Base-by-base conservation (phyloP, 2,888 invertebrate species). In the Tetranychus piercei region DNA sequence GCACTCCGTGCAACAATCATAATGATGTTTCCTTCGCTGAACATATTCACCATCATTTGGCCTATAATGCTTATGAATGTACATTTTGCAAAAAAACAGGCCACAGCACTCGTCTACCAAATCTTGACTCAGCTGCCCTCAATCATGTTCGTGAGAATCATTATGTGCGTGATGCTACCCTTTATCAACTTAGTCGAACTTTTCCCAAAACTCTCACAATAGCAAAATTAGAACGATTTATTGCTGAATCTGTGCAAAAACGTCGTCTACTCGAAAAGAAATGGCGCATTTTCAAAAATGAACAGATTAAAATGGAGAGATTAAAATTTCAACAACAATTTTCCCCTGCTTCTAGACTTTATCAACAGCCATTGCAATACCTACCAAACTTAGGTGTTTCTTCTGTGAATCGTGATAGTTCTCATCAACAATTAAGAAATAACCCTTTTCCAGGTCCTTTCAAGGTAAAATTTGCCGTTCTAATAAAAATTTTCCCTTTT, bases 11-110 rank as follows among this genome's bases (percentile, higher is more conserved):
- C 44, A n/a, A 20, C 22, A 43, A 20, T n/a, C 75, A 75, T 69
- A 75, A 72, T 64, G 75, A 75, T 66, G 72, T 72, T n/a, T 7
- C n/a, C 43, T 75, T 75, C 43, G 34, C 45, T 65, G 72, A 43
- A 23, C 75, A 75, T 34, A 65, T 75, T 23, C 72, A 72, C 45
- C 55, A 72, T 23, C 75, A 75, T 66, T 44, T 75, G 44, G 45
- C 23, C 43, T 75, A 75, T 65, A 34, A 69, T 75, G 44, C 75
- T n/a, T 75, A 75, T 44, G 75, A 75, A 66, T 75, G 75, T 72
- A 23, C 72, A n/a, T 34, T 66, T 20, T 75, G 75, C 44, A 75
- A 75, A 64, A 55, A 66, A 22, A 64, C 43, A 15, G 72, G 72
- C 66, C 8, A 20, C 20, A 65, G 34, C 34, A 66, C 72, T 64